Base-by-base conservation (phyloP, 1,140 invertebrate genomes). In the Calosoma granatense region DNA sequence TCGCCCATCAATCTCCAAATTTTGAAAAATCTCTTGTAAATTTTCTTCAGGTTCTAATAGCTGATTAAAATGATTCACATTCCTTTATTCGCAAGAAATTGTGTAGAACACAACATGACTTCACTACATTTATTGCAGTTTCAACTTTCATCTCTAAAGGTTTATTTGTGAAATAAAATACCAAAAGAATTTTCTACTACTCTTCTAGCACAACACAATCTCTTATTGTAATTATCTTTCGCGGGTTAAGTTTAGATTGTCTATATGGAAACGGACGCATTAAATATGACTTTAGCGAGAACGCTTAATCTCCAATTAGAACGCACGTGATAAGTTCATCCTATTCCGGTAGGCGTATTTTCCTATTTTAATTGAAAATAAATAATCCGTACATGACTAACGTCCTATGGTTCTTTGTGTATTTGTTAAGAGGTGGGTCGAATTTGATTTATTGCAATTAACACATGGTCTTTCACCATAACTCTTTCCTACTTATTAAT, bases 271-370 rank as follows among this genome's bases (percentile, higher is more conserved):
- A 64, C 15, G 69, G 71, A 51, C 63, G 59, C 65, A 72, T 63
- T 54, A 70, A 57, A 52, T 64, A 63, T 53, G 63, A 53, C 41
- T 64, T 61, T 23, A 76, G 54, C 2, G 61, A 61, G 61, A 75
- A 77, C 3, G 67, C 70, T 56, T 74, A 73, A 65, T 77, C 75
- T n/a, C 65, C 72, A 58, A 62, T 60, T 56, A 66, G 19, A 22
- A 65, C 63, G 56, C 61, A 56, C 64, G 64, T 60, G 65, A 41
- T 55, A 64, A 53, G 54, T 59, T 59, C 20, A 63, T 67, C 43
- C 57, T 57, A 53, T 36, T 57, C 60, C 15, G 63, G 59, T n/a
- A n/a, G n/a, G n/a, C n/a, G n/a, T n/a, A n/a, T n/a, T n/a, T n/a
- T n/a, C n/a, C n/a, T n/a, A n/a, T n/a, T n/a, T n/a, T n/a, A n/a